Evolutionary conservation across 2,113 vertebrate species (phyloP).

Genomic region (Gasterosteus aculeatus): DNA sequence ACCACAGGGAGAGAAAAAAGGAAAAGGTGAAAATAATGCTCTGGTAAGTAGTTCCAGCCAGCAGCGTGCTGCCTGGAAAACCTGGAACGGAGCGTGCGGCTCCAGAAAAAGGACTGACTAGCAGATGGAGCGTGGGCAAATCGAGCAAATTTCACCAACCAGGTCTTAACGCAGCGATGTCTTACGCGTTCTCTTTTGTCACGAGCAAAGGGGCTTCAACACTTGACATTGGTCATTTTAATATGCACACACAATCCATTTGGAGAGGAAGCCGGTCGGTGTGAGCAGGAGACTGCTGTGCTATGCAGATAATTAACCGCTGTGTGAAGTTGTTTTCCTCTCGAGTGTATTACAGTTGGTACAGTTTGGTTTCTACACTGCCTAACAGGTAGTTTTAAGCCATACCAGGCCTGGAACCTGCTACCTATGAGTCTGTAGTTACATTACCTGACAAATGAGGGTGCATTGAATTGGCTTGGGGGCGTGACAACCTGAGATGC

Average conservation of each 20-base stretch:
- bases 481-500: neutral
- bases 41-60: conserved; percentile 82
- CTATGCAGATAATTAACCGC: conserved; percentile 10
- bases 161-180: conserved; percentile 43
- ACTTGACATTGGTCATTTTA: conserved; percentile 12
- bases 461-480: neutral
- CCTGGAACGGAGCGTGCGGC: conserved; percentile 53
- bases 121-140: conserved; percentile 66
- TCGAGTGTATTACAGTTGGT: neutral
- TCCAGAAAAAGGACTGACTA: conserved; percentile 47
- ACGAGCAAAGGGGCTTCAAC: conserved; percentile 29
- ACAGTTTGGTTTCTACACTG: neutral
- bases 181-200: conserved; percentile 44
- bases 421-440: neutral
- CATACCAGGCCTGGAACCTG: neutral
- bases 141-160: conserved; percentile 58
- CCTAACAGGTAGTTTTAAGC: neutral
- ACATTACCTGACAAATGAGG: neutral
- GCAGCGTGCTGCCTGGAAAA: conserved; percentile 63
- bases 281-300: neutral
- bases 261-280: neutral
- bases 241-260: conserved; percentile 19
- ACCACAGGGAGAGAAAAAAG: conserved; percentile 67
- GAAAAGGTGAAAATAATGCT: conserved; percentile 79
- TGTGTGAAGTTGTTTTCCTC: neutral